Base-by-base conservation (phyloP, 2,113 vertebrate species). In the Gopherus evgoodei region DNA sequence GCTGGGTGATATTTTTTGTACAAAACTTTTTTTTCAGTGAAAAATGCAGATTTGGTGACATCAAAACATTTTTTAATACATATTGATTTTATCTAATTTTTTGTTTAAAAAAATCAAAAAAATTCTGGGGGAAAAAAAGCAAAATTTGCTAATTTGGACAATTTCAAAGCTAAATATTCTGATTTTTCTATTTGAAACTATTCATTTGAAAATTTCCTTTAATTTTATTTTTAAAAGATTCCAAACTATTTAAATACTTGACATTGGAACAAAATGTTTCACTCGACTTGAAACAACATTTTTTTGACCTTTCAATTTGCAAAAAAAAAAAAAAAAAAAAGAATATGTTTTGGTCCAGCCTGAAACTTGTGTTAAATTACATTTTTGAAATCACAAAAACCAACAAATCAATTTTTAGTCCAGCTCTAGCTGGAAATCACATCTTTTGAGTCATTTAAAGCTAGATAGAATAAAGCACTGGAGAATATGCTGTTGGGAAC, bases 361-460 rank as follows among this genome's bases (percentile, higher is more conserved):
- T 72, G 65, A 72, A 72, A 16, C 19, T 38, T 38, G 8, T 38
- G 38, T 72, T 38, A 35, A 62, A 62, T 7, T 54, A 54, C 53
- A 54, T 11, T 11, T 72, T 72, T 38, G n/a, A 72, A 72, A 69
- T 69, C 17, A 17, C 4, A 35, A 69, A 69, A 69, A 69, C 8
- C 62, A 69, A 69, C 21, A 72, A 38, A 72, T 72, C 17, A 9
- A 11, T 72, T 11, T 21, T n/a, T 19, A 27, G 25, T 27, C 65
- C 19, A 72, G 65, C 65, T 72, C 27, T 35, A 14, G 79, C 31
- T 79, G 81, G 83, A 54, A 92, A 75, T 35, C 52, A 81, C 59
- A 90, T 50, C 5, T 89, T 91, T 88, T 92, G 91, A 89, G 54
- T 93, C 86, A 89, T n/a, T 53, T 14, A 27, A 89, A 89, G 84